phyloP scores from a whole-genome alignment of 1,140 invertebrate species.

The Gryllus bimaculatus region DNA sequence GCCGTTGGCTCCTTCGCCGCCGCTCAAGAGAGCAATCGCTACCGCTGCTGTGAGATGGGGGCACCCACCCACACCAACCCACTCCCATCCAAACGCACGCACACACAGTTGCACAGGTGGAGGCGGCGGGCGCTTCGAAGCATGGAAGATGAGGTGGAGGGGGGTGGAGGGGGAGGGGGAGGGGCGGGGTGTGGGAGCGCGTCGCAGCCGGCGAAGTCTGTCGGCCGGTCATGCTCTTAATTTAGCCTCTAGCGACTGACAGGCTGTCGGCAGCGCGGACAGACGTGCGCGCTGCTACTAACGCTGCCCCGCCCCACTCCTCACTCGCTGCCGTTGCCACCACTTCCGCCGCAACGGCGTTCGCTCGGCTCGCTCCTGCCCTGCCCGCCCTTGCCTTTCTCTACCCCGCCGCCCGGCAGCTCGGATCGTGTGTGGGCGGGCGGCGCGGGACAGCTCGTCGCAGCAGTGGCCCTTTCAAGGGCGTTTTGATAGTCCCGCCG shows the following conservation, averaged over 20 bases:
- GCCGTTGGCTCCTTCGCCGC: too few relatives aligned
- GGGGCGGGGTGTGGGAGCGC: neutral
- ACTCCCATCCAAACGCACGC: too few relatives aligned
- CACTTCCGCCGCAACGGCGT: too few relatives aligned
- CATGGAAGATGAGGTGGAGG: neutral
- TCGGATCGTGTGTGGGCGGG: too few relatives aligned
- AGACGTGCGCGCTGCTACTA: neutral
- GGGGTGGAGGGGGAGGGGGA: neutral
- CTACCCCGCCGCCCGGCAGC: too few relatives aligned
- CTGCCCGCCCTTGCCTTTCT: neutral
- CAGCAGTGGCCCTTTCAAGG: neutral
- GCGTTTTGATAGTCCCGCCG: neutral
- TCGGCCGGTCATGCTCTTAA: neutral
- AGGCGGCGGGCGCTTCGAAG: neutral
- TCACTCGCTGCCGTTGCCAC: too few relatives aligned
- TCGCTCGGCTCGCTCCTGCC: neutral
- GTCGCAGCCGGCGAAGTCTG: neutral
- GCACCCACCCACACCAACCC: too few relatives aligned
- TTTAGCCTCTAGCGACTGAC: neutral
- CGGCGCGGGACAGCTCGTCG: too few relatives aligned
- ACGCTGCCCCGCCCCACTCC: too few relatives aligned
- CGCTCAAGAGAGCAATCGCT: too few relatives aligned
- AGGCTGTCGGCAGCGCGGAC: neutral
- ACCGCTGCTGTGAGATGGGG: too few relatives aligned
- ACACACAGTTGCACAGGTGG: neutral